phyloP scores from a whole-genome alignment of 2,888 invertebrate genomes.

The Neoascia interrupta region DNA sequence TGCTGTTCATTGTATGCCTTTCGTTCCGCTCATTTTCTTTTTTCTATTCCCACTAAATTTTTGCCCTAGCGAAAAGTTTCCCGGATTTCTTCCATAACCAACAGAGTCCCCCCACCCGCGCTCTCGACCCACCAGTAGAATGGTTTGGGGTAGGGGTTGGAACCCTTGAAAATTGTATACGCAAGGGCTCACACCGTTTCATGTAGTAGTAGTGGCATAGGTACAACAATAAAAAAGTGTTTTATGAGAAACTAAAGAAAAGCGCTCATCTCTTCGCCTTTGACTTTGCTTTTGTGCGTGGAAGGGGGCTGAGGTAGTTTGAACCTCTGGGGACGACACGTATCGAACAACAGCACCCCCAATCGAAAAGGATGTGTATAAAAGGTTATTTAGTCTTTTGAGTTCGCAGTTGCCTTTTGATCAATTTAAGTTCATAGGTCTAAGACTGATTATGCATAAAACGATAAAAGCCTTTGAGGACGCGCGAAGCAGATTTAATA shows the following conservation, averaged over 20 bases:
- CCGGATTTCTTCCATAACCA: constrained; percentile 49
- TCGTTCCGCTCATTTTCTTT: constrained; percentile 42
- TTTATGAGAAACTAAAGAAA: constrained; percentile 53
- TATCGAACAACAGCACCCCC: too few relatives aligned
- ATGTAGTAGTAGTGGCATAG: constrained; percentile 44
- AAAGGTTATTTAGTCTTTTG: too few relatives aligned
- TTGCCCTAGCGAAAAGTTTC: constrained; percentile 59
- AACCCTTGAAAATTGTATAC: constrained; percentile 63
- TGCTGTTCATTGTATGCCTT: constrained; percentile 12
- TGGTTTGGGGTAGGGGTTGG: constrained; percentile 15
- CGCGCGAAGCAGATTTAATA: too few relatives aligned
- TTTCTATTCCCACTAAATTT: constrained; percentile 67
- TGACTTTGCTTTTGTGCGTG: constrained; percentile 15
- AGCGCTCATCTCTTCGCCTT: constrained; percentile 19
- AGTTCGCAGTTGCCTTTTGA: too few relatives aligned
- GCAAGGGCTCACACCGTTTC: constrained; percentile 44
- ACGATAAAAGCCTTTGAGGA: too few relatives aligned
- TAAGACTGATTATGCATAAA: too few relatives aligned
- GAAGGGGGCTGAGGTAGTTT: too few relatives aligned
- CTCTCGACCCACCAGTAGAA: too few relatives aligned
- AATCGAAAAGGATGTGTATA: too few relatives aligned
- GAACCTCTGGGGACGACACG: too few relatives aligned
- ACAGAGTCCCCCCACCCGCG: not conserved
- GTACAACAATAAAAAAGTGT: constrained; percentile 14
- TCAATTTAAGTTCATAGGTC: too few relatives aligned